Evolutionary conservation across 2,888 invertebrate species (phyloP), one percentile per base, ranked within the genome.

Genomic region (Drosophila ezoana): DNA sequence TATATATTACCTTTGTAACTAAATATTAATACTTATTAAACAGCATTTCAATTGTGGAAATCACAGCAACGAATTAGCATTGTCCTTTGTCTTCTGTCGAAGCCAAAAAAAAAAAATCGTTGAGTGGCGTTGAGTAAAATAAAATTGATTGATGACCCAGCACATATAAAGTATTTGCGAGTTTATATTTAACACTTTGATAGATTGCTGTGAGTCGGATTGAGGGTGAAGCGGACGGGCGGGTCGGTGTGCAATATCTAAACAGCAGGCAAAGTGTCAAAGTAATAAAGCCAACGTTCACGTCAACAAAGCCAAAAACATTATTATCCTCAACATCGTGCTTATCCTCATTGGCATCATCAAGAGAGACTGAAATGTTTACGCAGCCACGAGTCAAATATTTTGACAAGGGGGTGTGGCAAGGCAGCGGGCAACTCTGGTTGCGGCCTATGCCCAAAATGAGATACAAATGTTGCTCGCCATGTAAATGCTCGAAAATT

Each of bases 131-230:
- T 60, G 71, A 77, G 67, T 70, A 61, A 75, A 77, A 76, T 84
- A 82, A 81, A 86, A 85, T 89, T 89, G 89, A 89, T 89, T 89
- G 89, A 89, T 89, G 87, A 89, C 76, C 62, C 76, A 65, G 53
- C 71, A 48, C 11, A 72, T 68, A 60, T 57, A 76, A 73, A 72
- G 58, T 43, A 23, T 49, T 33, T 58, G 76, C 64, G 68, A 73
- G 72, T 64, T 63, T 44, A 37, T 64, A 62, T 65, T 65, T 65
- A 78, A 76, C 83, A 87, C 76, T 87, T 87, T 88, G 88, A 89
- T 89, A 87, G 89, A 90, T 90, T 81, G 77, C 77, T 44, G 16
- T 28, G 54, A 43, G 37, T 62, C 11, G 60, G 41, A 41, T 10
- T 8, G 41, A 16, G 11, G 45, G 13, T 54, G 59, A 59, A 49